Conservation (phyloP, 2,797 vertebrate genomes). For the Xiphophorus birchmanni region DNA sequence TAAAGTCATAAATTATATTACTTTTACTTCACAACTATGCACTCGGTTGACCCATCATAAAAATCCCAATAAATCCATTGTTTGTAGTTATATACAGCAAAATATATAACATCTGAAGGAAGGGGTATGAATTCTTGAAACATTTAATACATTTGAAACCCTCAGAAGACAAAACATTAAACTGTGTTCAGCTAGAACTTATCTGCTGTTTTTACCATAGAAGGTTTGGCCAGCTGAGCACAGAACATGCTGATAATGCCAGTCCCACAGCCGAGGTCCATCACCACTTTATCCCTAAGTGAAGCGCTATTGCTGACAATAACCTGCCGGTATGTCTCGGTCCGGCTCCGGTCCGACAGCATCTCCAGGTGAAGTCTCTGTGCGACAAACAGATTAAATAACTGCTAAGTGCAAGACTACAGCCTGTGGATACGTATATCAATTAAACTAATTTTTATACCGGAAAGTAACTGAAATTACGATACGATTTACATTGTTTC, state of each 20-base stretch:
- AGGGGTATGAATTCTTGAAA: not conserved
- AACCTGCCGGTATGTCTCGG: conserved; percentile 81
- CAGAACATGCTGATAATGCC: conserved; percentile 88
- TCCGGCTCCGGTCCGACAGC: conserved; percentile 84
- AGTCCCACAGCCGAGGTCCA: conserved; percentile 86
- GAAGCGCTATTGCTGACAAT: conserved; percentile 77
- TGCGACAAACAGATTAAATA: not conserved
- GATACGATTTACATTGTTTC: not conserved
- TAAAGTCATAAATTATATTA: not conserved
- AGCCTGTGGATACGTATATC: not conserved
- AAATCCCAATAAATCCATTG: not conserved
- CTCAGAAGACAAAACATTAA: not conserved
- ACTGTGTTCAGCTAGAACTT: not conserved
- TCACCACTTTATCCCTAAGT: conserved; percentile 79
- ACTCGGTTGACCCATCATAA: not conserved
- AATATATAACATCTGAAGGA: not conserved
- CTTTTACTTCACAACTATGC: not conserved
- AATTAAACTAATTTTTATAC: not conserved
- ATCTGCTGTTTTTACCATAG: conserved; percentile 64
- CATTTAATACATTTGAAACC: not conserved
- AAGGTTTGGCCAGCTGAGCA: conserved; percentile 78
- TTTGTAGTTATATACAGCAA: not conserved
- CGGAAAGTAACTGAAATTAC: not conserved
- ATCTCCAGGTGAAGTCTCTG: conserved; percentile 87
- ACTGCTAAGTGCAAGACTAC: not conserved